Evolutionary conservation across 2,888 invertebrate species (phyloP).

Genomic region (Exocentrus adspersus): DNA sequence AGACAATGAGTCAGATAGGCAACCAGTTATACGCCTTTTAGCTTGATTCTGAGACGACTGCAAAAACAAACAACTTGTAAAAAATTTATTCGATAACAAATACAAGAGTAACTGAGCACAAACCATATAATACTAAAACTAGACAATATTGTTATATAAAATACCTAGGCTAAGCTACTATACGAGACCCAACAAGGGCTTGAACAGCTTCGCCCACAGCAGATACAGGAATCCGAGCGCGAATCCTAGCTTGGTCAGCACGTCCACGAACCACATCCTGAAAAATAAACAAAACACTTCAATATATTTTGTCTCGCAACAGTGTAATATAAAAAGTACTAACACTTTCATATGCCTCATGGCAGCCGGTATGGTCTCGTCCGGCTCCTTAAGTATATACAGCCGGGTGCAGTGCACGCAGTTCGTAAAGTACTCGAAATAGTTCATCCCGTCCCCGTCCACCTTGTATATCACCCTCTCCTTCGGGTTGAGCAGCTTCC

Average conservation of each 20-base stretch:
- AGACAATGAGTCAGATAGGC: too few species aligned
- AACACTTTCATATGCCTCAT: conserved; percentile 83
- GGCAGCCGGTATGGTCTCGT: conserved; percentile 83
- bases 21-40: too few species aligned
- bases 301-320: conserved; percentile 1
- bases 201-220: conserved; percentile 41
- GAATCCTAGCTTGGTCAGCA: conserved; percentile 45
- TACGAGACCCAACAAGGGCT: conserved; percentile 26
- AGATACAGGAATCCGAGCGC: conserved; percentile 42
- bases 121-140: conserved; percentile 3
- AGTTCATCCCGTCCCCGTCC: conserved; percentile 77
- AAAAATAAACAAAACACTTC: conserved; percentile 39
- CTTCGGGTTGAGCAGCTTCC: conserved; percentile 71
- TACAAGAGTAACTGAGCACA: conserved; percentile 2
- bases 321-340: too few species aligned
- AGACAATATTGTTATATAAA: not conserved
- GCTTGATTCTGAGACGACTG: too few species aligned
- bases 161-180: not conserved
- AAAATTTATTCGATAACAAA: conserved; percentile 7
- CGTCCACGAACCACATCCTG: conserved; percentile 53
- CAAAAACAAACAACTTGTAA: not conserved
- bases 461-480: conserved; percentile 76
- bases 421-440: conserved; percentile 82
- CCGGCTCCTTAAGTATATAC: conserved; percentile 84
- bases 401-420: conserved; percentile 83